These are phyloP conservation scores for Hydrolagus affinis DNA, from an alignment of 2,113 vertebrate genomes.

Conservation along the genomic window DNA sequence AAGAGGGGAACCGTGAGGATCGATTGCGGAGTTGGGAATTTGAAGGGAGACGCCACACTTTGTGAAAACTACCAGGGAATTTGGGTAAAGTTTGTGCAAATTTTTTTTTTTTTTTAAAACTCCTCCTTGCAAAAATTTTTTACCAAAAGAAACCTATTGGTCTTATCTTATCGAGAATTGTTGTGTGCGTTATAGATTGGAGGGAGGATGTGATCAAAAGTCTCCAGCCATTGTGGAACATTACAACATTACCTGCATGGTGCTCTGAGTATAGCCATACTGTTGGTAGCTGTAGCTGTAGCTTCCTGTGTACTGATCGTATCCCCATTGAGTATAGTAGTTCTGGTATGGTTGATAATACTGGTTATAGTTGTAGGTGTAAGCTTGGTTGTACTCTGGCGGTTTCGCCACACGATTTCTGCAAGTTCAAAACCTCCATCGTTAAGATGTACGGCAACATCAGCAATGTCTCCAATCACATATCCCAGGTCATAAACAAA, in stretches of 20 bases:
- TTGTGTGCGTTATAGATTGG: background rate
- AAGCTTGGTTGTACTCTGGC: constrained; percentile 58
- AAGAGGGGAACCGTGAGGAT: too few relatives aligned
- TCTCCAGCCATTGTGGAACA: background rate
- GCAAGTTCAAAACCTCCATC: constrained; percentile 12
- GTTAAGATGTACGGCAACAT: background rate
- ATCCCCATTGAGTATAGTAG: constrained; percentile 79
- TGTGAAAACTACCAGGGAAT: background rate
- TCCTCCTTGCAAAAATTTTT: too few relatives aligned
- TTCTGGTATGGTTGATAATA: constrained; percentile 76
- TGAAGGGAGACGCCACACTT: background rate
- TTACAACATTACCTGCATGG: constrained; percentile 70
- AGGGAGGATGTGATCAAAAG: background rate
- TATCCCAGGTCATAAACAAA: too few relatives aligned
- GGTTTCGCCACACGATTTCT: constrained; percentile 34
- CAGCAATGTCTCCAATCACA: background rate
- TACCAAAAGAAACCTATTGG: background rate
- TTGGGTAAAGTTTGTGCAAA: background rate
- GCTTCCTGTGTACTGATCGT: constrained; percentile 70
- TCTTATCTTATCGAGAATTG: background rate
- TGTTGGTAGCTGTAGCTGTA: constrained; percentile 79
- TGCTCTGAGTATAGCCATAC: constrained; percentile 73
- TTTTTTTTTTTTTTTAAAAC: too few relatives aligned
- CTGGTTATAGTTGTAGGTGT: constrained; percentile 65
- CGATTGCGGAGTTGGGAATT: too few relatives aligned